Evolutionary conservation across 2,888 invertebrate species (phyloP).

Genomic region (Tetheella fluctuosa): DNA sequence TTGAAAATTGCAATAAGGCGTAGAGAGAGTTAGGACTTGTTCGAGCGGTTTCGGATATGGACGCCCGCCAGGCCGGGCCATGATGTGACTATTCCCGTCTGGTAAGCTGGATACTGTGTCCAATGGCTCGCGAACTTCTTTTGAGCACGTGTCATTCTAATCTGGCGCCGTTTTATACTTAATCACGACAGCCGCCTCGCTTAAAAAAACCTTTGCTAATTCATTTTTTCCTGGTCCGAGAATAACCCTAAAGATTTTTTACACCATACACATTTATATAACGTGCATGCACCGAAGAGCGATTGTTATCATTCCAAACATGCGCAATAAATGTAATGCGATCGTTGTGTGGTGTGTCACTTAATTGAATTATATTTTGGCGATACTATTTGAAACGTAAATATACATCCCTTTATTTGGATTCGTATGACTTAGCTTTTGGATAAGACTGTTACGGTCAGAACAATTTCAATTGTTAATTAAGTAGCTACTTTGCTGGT

Average conservation of each 20-base stretch:
- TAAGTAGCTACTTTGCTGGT: constrained; percentile 2
- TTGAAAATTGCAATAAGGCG: constrained; percentile 56
- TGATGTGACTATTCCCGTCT: constrained; percentile 83
- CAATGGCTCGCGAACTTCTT: constrained; percentile 64
- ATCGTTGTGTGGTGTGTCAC: constrained; percentile 49
- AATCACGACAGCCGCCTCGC: constrained; percentile 26
- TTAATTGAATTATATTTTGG: constrained; percentile 55
- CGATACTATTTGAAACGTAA: constrained; percentile 41
- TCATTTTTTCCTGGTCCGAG: constrained; percentile 15
- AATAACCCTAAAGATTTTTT: constrained; percentile 8
- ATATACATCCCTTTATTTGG: constrained; percentile 48
- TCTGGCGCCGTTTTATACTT: constrained; percentile 61
- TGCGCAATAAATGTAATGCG: constrained; percentile 49
- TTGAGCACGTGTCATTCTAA: constrained; percentile 69
- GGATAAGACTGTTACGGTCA: constrained; percentile 41
- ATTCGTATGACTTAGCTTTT: constrained; percentile 48
- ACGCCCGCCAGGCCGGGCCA: constrained; percentile 80
- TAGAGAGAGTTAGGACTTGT: constrained; percentile 58
- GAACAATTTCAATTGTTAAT: constrained; percentile 26
- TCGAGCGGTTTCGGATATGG: constrained; percentile 59
- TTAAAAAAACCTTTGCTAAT: constrained; percentile 11
- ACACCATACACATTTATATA: constrained; percentile 17
- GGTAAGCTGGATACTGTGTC: constrained; percentile 69
- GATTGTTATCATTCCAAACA: constrained; percentile 41
- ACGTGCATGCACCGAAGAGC: constrained; percentile 26